Base-by-base conservation (phyloP, 1,140 invertebrate genomes). In the Tribolium madens region DNA sequence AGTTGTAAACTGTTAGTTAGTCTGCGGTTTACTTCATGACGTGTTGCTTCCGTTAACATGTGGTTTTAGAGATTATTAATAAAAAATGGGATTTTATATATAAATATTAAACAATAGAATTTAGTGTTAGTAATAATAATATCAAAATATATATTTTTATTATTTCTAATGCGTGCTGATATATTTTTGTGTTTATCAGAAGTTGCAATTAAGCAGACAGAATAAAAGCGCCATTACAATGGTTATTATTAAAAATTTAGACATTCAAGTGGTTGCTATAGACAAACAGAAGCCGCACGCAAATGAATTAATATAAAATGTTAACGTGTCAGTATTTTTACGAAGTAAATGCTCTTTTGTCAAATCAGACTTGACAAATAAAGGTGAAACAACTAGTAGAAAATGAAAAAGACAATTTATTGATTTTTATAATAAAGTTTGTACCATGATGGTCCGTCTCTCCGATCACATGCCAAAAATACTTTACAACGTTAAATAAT, bases 401-500 rank as follows among this genome's bases (percentile, higher is more conserved):
- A 64, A 64, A 64, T 64, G 57, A 64, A 64, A 64, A 64, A 64
- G 57, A 64, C 57, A 64, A 64, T 64, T 64, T 64, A 64, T 64
- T 64, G 57, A 64, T 64, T 64, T 64, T 64, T 64, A 64, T 33
- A 64, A 64, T 64, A 64, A 64, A 64, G 57, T 64, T 71, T 72
- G 70, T 72, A 72, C 70, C 70, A 72, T 72, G 31, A 52, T 72
- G 70, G 50, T 72, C 70, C 17, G 57, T 64, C 57, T 64, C 57
- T 64, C 31, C 57, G 57, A 64, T 64, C 21, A 64, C 57, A 64
- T 64, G 57, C 57, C 57, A 64, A 64, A 64, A 64, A 64, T 64
- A 64, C 57, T 64, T 64, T 64, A 64, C 57, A 31, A 64, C 57
- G 57, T 64, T 64, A 64, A 64, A 64, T 64, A 64, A 64, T 64